Evolutionary conservation across 2,888 invertebrate genomes (phyloP), one percentile per base, ranked within the genome.

Genomic region (Rhamnusium bicolor): DNA sequence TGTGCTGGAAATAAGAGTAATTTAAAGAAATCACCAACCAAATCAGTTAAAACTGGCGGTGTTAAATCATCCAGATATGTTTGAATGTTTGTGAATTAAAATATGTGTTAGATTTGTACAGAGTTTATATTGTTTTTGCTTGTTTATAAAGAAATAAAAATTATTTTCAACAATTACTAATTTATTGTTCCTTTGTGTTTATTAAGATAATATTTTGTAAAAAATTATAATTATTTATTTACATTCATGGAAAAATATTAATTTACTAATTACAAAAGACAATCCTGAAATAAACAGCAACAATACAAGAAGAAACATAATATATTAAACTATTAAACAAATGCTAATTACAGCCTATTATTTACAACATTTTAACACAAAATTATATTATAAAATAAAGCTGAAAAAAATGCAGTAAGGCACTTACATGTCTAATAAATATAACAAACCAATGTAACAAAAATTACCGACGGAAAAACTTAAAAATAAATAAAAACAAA

Each of bases 1-100:
- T 88, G 88, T 73, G 80, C 77, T 16, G 70, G 74, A 3, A 75
- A 75, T 58, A 58, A 62, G 12, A 60, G 56, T 24, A 49, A 29
- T 27, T 12, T 24, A 10, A 75, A 70, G 2, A 62, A 61, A 49
- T 18, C 21, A 4, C 72, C 71, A n/a, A 53, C 32, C 8, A 61
- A 61, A n/a, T 49, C 51, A 3, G 66, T 53, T 14, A 54, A 63
- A 18, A 49, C 61, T 3, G 21, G 18, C 6, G 65, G 69, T 10
- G 61, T 69, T 2, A 69, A 69, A 27, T 49, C 69, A 8, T 19
- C 51, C 7, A 62, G 46, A 14, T 40, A 62, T 16, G 19, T 24
- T 24, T 69, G 62, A 62, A 16, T 5, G 12, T 19, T 10, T 51
- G 19, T 16, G 8, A 51, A 51, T 19, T 19, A 51, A 19, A 16